These are phyloP conservation scores for Schizopygopsis pylzovi DNA, from an alignment of 2,797 vertebrate species.

Conservation along the genomic window DNA sequence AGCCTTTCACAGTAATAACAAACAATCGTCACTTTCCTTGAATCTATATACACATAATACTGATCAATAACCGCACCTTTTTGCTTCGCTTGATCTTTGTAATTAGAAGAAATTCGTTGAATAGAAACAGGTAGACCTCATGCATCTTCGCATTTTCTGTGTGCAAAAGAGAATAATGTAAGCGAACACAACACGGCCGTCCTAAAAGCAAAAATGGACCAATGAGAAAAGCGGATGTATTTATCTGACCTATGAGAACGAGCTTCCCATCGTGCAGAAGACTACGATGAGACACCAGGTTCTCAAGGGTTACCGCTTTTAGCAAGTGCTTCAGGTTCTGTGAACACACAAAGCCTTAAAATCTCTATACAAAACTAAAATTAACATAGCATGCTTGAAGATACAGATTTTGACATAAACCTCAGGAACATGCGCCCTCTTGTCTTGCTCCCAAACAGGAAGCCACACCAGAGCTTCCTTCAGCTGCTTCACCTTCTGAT, in stretches of 20 bases:
- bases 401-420: slow-evolving; percentile 67
- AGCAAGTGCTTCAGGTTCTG: slow-evolving; percentile 88
- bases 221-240: not conserved
- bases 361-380: not conserved
- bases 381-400: not conserved
- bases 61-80: slow-evolving; percentile 79
- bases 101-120: slow-evolving; percentile 91
- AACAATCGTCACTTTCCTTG: slow-evolving; percentile 5
- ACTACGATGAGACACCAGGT: slow-evolving; percentile 84
- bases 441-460: slow-evolving; percentile 90
- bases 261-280: slow-evolving; percentile 87
- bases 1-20: not conserved
- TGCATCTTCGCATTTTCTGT: slow-evolving; percentile 84
- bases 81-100: slow-evolving; percentile 90
- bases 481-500: slow-evolving; percentile 88
- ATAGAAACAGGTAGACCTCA: slow-evolving; percentile 89
- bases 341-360: not conserved
- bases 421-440: slow-evolving; percentile 89
- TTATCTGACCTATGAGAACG: slow-evolving; percentile 80
- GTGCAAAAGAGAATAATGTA: not conserved
- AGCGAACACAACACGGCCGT: not conserved
- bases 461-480: slow-evolving; percentile 90
- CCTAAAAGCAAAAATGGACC: not conserved
- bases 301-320: slow-evolving; percentile 85
- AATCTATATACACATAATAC: not conserved